These are phyloP conservation scores for Hypsibius dujardini DNA, from an alignment of 1,140 invertebrate genomes.

Conservation along the genomic window DNA sequence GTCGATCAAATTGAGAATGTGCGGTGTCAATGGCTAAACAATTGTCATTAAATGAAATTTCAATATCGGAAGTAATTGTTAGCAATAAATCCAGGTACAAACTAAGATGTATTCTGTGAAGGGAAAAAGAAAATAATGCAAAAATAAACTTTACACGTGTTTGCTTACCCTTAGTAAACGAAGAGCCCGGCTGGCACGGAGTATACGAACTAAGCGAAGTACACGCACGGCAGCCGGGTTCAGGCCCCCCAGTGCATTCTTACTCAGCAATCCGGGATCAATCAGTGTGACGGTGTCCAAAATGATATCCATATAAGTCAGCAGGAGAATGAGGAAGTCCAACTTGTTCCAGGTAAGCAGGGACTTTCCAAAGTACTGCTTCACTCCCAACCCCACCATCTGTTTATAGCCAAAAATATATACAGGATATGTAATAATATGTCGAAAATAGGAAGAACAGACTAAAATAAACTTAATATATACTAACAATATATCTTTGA, in stretches of 20 bases:
- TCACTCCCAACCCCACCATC: background rate
- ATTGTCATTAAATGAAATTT: no score
- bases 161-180: background rate
- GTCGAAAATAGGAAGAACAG: background rate
- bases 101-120: no score
- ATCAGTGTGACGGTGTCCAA: slow-evolving; percentile 6
- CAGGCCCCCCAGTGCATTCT: background rate
- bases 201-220: background rate
- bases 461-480: no score
- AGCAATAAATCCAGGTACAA: no score
- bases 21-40: background rate
- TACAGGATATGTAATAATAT: background rate
- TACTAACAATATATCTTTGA: no score
- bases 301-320: background rate
- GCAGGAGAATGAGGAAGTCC: background rate
- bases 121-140: no score
- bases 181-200: slow-evolving; percentile 1
- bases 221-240: background rate
- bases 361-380: background rate
- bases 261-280: background rate
- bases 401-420: background rate
- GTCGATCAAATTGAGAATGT: background rate
- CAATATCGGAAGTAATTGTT: no score
- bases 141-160: background rate
- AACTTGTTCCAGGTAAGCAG: slow-evolving; percentile 3